Conservation (phyloP, 2,797 vertebrate species). For the Loriculus beryllinus region DNA sequence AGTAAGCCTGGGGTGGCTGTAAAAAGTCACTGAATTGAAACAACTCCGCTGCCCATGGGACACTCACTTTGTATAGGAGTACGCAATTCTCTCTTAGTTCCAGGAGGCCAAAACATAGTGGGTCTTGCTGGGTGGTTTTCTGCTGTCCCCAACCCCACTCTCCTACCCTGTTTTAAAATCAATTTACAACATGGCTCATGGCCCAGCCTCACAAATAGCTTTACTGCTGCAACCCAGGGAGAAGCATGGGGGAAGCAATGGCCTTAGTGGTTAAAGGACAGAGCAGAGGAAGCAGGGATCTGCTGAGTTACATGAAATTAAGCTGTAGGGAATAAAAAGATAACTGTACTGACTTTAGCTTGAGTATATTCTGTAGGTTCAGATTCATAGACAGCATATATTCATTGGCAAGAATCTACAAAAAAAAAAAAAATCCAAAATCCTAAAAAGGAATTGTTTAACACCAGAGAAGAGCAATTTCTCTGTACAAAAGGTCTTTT, state of each 20-base stretch:
- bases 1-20: not conserved
- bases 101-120: not conserved
- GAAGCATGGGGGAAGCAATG: not conserved
- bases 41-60: not conserved
- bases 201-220: not conserved
- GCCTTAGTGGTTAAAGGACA: not conserved
- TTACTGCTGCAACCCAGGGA: not conserved
- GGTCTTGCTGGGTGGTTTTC: slow-evolving; percentile 1
- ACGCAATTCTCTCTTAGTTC: not conserved
- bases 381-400: not conserved
- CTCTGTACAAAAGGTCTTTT: not conserved
- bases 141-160: not conserved
- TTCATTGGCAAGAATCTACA: not conserved
- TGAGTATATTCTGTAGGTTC: not conserved
- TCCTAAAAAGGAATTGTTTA: not conserved
- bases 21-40: slow-evolving; percentile 20
- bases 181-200: not conserved
- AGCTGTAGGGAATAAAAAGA: not conserved
- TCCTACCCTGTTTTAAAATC: not conserved
- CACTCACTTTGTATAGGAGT: not conserved
- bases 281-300: not conserved
- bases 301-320: not conserved
- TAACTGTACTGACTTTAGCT: not conserved
- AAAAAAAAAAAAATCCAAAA: not conserved
- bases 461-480: not conserved